Conservation (phyloP, 2,797 vertebrate species). For the Carduelis carduelis region DNA sequence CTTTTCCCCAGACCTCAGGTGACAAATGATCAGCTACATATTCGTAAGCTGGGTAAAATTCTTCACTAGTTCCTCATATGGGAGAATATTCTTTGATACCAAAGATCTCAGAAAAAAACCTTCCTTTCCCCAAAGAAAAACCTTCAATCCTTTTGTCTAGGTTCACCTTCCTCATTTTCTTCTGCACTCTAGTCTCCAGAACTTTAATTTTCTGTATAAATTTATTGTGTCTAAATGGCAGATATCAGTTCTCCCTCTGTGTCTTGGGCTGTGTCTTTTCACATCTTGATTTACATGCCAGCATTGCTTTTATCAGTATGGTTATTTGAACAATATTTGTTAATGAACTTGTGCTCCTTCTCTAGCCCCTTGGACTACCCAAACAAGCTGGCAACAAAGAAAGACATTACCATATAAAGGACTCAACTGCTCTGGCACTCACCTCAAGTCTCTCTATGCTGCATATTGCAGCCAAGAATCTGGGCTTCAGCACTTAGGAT, state of each 20-base stretch:
- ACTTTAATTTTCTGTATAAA: background rate
- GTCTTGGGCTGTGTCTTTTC: background rate
- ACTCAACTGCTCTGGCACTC: background rate
- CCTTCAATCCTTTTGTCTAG: background rate
- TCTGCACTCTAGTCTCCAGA: background rate
- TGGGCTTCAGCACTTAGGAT: background rate
- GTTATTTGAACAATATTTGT: background rate
- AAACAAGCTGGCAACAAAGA: background rate
- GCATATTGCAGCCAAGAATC: background rate
- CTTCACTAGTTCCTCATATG: background rate
- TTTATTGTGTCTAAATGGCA: background rate
- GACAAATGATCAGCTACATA: background rate
- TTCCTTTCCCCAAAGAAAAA: background rate
- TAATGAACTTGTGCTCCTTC: slow-evolving; percentile 48
- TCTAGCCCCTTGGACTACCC: background rate
- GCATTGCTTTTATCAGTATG: slow-evolving; percentile 14
- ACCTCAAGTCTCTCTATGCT: background rate
- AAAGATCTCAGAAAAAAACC: background rate
- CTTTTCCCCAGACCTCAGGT: slow-evolving; percentile 58
- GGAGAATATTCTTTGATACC: background rate
- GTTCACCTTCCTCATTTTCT: background rate
- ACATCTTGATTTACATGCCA: background rate
- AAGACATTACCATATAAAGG: background rate
- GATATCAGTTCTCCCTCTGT: background rate
- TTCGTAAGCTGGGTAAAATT: background rate